These are phyloP conservation scores for Isichthys henryi DNA, from an alignment of 2,113 vertebrate species.

Conservation along the genomic window DNA sequence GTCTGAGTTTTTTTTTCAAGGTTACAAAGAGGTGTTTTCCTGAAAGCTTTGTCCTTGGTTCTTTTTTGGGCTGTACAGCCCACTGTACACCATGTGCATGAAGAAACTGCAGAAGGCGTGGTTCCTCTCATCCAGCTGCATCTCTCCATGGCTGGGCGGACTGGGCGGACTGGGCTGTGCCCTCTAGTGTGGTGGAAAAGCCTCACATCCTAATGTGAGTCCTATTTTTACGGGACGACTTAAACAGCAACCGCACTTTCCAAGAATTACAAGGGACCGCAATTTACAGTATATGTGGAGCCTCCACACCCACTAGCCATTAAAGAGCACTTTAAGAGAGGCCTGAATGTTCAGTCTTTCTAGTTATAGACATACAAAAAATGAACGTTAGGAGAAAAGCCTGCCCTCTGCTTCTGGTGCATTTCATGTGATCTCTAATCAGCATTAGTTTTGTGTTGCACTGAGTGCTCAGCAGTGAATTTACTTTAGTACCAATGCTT, in stretches of 20 bases:
- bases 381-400: not conserved
- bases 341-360: not conserved
- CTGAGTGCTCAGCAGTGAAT: not conserved
- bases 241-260: constrained; percentile 31
- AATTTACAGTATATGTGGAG: constrained; percentile 36
- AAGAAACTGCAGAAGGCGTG: constrained; percentile 36
- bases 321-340: constrained; percentile 24
- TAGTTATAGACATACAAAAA: not conserved
- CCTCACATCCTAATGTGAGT: constrained; percentile 8
- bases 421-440: not conserved
- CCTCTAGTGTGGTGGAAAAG: constrained; percentile 29
- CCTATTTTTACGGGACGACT: constrained; percentile 41
- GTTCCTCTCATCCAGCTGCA: constrained; percentile 30
- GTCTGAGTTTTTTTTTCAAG: not conserved
- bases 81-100: constrained; percentile 27
- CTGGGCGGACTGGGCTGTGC: constrained; percentile 29
- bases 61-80: constrained; percentile 12
- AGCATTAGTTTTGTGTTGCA: not conserved
- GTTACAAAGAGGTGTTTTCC: not conserved
- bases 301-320: constrained; percentile 28
- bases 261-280: constrained; percentile 38
- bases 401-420: not conserved
- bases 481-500: not conserved
- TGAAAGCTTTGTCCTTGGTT: not conserved
- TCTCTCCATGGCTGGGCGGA: constrained; percentile 34